Evolutionary conservation across 2,113 vertebrate genomes (phyloP).

Genomic region (Paradoxurus hermaphroditus): DNA sequence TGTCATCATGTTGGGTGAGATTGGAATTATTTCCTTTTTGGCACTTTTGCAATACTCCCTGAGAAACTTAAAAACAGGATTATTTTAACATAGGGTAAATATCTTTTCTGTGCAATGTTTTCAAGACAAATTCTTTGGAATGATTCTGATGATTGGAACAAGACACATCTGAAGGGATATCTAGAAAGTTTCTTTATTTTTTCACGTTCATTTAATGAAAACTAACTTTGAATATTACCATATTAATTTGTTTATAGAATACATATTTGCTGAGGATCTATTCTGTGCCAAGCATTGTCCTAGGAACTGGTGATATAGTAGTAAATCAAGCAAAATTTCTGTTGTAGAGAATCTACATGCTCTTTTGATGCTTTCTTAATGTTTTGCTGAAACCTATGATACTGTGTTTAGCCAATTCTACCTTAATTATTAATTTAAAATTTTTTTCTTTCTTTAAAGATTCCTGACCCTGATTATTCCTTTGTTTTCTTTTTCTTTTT

Average conservation of each 20-base stretch:
- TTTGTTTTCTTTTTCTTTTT: no score
- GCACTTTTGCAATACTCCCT: constrained; percentile 39
- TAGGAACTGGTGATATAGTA: not conserved
- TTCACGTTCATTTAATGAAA: not conserved
- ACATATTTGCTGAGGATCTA: not conserved
- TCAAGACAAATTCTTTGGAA: not conserved
- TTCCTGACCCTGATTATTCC: not conserved
- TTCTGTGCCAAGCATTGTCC: not conserved
- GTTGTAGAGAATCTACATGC: not conserved
- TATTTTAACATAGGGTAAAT: not conserved
- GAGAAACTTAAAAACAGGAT: constrained; percentile 51
- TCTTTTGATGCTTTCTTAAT: not conserved
- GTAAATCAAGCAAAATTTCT: not conserved
- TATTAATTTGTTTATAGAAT: not conserved
- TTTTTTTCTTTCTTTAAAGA: not conserved
- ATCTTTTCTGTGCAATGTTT: not conserved
- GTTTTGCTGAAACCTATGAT: not conserved
- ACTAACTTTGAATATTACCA: not conserved
- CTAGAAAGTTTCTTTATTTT: not conserved
- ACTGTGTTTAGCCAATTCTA: not conserved
- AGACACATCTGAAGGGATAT: not conserved
- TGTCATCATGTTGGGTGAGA: not conserved
- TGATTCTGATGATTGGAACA: not conserved
- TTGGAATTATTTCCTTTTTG: not conserved
- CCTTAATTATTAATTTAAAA: not conserved